Evolutionary conservation across 2,797 vertebrate species (phyloP).

Genomic region (Loriculus beryllinus): DNA sequence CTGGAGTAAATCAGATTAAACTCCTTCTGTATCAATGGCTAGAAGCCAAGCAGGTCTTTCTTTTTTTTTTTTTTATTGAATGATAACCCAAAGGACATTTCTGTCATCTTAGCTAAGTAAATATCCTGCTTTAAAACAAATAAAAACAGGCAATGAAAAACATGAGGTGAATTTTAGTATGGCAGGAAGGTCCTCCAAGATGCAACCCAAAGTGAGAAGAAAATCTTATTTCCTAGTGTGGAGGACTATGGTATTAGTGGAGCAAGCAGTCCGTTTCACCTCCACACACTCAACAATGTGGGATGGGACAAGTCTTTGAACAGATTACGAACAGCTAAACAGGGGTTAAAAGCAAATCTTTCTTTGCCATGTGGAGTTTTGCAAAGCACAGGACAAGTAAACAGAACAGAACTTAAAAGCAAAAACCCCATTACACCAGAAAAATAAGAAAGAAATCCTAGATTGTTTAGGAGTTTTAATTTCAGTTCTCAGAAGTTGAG

Average conservation of each 20-base stretch:
- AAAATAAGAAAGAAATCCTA: neutral
- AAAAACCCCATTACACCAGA: neutral
- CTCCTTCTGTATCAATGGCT: conserved; percentile 40
- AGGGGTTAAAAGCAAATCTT: neutral
- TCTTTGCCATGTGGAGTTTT: neutral
- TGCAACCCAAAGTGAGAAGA: neutral
- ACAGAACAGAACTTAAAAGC: neutral
- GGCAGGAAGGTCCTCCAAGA: neutral
- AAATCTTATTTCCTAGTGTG: neutral
- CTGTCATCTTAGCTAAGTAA: neutral
- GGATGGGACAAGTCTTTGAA: neutral
- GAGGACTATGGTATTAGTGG: neutral
- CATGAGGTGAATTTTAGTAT: neutral
- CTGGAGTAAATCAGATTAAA: conserved; percentile 67
- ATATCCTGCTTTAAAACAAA: neutral
- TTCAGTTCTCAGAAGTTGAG: neutral
- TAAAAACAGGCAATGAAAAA: neutral
- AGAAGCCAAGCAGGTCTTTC: conserved; percentile 3
- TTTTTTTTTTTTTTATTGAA: neutral
- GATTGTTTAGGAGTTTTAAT: neutral
- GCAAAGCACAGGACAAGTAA: neutral
- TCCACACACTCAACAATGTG: accelerated
- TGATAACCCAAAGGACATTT: neutral
- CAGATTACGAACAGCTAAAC: neutral
- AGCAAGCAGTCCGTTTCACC: neutral